Conservation (phyloP, 2,113 vertebrate genomes). For the Amblyopsis rosae region DNA sequence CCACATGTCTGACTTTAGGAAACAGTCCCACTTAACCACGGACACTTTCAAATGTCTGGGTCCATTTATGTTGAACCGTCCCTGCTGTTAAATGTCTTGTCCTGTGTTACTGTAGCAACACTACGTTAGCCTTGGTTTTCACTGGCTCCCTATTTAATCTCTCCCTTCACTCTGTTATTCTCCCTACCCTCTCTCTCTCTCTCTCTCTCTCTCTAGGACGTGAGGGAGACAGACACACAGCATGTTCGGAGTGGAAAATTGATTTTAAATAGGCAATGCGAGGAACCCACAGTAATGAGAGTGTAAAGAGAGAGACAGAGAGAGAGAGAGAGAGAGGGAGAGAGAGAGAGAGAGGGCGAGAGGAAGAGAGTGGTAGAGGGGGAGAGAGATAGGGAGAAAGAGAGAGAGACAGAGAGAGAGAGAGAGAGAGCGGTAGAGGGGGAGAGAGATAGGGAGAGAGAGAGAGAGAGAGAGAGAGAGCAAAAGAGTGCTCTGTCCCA, state of each 20-base stretch:
- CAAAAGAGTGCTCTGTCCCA: constrained; percentile 29
- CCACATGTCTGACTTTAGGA: constrained; percentile 33
- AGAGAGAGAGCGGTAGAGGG: too few species aligned
- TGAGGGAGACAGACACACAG: constrained; percentile 24
- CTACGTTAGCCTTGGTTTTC: constrained; percentile 51
- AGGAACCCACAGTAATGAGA: constrained; percentile 38
- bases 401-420: too few species aligned
- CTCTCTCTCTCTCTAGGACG: constrained; percentile 3
- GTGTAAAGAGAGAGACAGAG: not conserved
- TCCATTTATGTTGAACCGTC: constrained; percentile 51
- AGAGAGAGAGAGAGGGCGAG: not conserved
- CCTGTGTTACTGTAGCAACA: constrained; percentile 16
- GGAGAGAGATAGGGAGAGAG: not conserved
- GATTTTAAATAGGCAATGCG: constrained; percentile 56
- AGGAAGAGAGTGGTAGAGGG: too few species aligned
- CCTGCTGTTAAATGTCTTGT: constrained; percentile 65
- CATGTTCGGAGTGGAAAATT: constrained; percentile 46
- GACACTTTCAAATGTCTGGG: constrained; percentile 53
- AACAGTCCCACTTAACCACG: constrained; percentile 42
- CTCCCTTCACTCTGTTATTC: constrained; percentile 1
- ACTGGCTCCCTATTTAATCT: constrained; percentile 66
- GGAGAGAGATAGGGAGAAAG: too few species aligned
- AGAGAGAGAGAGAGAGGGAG: too few species aligned
- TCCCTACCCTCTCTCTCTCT: not conserved
- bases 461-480: not conserved